These are phyloP conservation scores for Aromia moschata DNA, from an alignment of 2,888 invertebrate species.

Conservation along the genomic window DNA sequence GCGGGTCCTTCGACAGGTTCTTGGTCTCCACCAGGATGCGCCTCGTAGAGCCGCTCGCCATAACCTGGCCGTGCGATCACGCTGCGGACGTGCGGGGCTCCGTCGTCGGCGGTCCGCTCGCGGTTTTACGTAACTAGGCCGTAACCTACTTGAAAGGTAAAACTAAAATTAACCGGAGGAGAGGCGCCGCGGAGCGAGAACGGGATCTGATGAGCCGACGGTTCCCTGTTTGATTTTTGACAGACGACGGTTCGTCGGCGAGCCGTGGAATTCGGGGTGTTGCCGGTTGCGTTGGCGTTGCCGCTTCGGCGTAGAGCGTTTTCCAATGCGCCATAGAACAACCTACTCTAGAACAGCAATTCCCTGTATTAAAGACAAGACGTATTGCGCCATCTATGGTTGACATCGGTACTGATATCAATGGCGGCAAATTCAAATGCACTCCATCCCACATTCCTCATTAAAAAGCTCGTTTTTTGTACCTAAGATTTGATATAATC, in stretches of 20 bases:
- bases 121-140: constrained; percentile 15
- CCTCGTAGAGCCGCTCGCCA: constrained; percentile 71
- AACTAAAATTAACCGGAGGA: constrained; percentile 13
- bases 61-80: constrained; percentile 37
- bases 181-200: constrained; percentile 9
- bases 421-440: too few species aligned
- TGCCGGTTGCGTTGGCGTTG: too few species aligned
- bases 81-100: neutral
- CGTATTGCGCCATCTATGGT: too few species aligned
- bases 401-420: too few species aligned
- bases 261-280: neutral
- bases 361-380: too few species aligned
- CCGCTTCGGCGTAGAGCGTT: too few species aligned
- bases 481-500: too few species aligned
- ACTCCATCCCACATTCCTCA: too few species aligned
- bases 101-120: neutral
- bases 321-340: too few species aligned
- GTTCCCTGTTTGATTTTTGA: constrained; percentile 7
- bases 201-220: constrained; percentile 4
- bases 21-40: constrained; percentile 97
- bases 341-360: too few species aligned
- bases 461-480: too few species aligned
- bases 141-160: constrained; percentile 16
- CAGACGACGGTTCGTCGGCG: neutral
- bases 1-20: constrained; percentile 96